Evolutionary conservation across 1,140 invertebrate genomes (phyloP), one percentile per base, ranked within the genome.

Genomic region (Diachasma alloeum): DNA sequence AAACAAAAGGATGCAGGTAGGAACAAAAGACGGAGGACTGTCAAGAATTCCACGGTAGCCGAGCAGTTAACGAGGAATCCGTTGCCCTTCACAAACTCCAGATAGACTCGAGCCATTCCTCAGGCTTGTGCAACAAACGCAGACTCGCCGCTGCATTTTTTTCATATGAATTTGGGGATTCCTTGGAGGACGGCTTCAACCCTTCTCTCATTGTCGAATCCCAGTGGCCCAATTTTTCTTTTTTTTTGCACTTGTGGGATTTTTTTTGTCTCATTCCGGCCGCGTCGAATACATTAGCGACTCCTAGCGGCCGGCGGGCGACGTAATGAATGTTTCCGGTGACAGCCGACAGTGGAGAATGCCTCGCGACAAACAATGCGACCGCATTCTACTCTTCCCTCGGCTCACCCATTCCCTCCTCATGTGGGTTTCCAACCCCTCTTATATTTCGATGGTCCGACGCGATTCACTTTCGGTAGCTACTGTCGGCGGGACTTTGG

Each of bases 281-380:
- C 69, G 75, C 77, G 76, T 56, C 75, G 82, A 85, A 84, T 84
- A 82, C 82, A 86, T 86, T 86, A 85, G 83, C 80, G 83, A 87
- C 85, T 86, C 83, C 80, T 82, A 83, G 82, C 80, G 83, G 82
- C 80, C 80, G 81, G 81, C 81, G 79, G 77, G 83, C 68, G 74
- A 75, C 72, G 81, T 87, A 87, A 87, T 87, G 85, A 87, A 87
- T 86, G 85, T 87, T 87, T 87, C 86, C 86, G 85, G 85, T 85
- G 85, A 86, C 85, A 84, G 80, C 78, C 83, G 83, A 86, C 81
- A 81, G 78, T 79, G 80, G 80, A 78, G 85, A 83, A 86, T 85
- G 82, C 81, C 78, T 82, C 79, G 84, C 83, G 85, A 87, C 84
- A 86, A 87, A 87, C 86, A 87, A 87, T 87, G 85, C 85, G 82